Percentiles rank a stretch among this genome's conserved stretches.
phyloP scores from a whole-genome alignment of 2,797 vertebrate genomes.

The Acestrorhynchus altus region DNA sequence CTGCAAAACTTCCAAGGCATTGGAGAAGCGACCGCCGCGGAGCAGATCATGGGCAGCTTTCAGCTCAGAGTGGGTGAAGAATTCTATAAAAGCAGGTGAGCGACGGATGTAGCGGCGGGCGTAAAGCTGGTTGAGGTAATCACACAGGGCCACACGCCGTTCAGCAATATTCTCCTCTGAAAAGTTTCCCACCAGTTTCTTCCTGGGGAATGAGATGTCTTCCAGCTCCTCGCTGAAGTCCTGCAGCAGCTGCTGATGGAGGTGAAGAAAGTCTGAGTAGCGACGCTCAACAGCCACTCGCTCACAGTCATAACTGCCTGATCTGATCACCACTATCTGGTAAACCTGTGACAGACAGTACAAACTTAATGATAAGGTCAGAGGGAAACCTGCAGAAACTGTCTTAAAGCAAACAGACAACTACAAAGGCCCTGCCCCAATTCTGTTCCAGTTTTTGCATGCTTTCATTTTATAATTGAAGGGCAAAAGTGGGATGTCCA shows the following conservation, averaged over 20 bases:
- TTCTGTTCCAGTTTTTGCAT: too few relatives aligned
- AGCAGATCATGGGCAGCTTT: slow-evolving; percentile 81
- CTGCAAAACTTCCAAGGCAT: slow-evolving; percentile 77
- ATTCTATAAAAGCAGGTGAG: slow-evolving; percentile 77
- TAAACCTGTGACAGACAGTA: slow-evolving; percentile 78
- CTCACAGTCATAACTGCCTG: slow-evolving; percentile 87
- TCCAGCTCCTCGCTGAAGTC: slow-evolving; percentile 89
- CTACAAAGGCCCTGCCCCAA: too few relatives aligned
- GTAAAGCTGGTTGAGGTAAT: slow-evolving; percentile 85
- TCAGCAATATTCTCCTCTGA: slow-evolving; percentile 79
- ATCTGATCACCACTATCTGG: slow-evolving; percentile 87
- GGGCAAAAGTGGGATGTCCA: too few relatives aligned
- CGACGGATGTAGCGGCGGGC: slow-evolving; percentile 77
- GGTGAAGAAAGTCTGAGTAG: slow-evolving; percentile 86
- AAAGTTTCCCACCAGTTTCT: slow-evolving; percentile 85
- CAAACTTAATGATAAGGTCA: not conserved
- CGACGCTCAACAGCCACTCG: slow-evolving; percentile 86
- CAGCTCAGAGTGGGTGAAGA: slow-evolving; percentile 85
- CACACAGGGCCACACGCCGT: slow-evolving; percentile 83
- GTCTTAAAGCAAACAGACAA: too few relatives aligned
- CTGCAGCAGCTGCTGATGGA: slow-evolving; percentile 83
- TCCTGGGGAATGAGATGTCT: slow-evolving; percentile 86
- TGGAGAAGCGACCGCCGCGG: slow-evolving; percentile 84
- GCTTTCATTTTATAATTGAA: too few relatives aligned
- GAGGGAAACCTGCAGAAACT: too few relatives aligned